Evolutionary conservation across 2,888 invertebrate genomes (phyloP).

Genomic region (Chorisops tibialis): DNA sequence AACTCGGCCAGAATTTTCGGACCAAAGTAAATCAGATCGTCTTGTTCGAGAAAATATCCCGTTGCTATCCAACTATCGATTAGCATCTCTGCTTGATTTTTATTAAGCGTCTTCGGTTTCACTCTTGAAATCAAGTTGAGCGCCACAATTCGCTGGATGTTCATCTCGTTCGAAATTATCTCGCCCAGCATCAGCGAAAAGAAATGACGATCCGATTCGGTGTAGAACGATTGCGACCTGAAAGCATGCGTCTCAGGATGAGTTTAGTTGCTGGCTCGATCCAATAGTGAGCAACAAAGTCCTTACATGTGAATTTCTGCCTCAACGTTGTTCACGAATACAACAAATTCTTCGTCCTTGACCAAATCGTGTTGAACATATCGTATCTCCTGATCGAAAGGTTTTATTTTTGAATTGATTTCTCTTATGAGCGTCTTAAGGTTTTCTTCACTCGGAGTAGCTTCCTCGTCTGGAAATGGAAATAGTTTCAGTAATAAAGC

Average conservation of each 20-base stretch:
- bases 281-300: background rate
- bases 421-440: constrained; percentile 35
- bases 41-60: constrained; percentile 39
- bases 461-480: background rate
- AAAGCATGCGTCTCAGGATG: background rate
- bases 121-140: constrained; percentile 35
- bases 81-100: constrained; percentile 39
- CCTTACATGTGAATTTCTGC: constrained; percentile 35
- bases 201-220: constrained; percentile 39
- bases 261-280: background rate
- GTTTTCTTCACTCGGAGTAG: constrained; percentile 22
- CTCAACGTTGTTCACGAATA: constrained; percentile 37
- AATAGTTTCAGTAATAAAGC: background rate
- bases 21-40: constrained; percentile 39
- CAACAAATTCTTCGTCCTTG: constrained; percentile 36
- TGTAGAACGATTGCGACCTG: constrained; percentile 35
- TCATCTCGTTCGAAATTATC: constrained; percentile 36
- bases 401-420: constrained; percentile 35
- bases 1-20: constrained; percentile 40
- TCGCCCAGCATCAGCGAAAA: constrained; percentile 37
- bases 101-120: constrained; percentile 36
- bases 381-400: constrained; percentile 39
- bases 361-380: constrained; percentile 39
- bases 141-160: constrained; percentile 37
- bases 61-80: constrained; percentile 37